Evolutionary conservation across 35 echinoderm and acorn worm species (phyloP), one percentile per base, ranked within the genome.

Genomic region (Ophioderma brevispina): DNA sequence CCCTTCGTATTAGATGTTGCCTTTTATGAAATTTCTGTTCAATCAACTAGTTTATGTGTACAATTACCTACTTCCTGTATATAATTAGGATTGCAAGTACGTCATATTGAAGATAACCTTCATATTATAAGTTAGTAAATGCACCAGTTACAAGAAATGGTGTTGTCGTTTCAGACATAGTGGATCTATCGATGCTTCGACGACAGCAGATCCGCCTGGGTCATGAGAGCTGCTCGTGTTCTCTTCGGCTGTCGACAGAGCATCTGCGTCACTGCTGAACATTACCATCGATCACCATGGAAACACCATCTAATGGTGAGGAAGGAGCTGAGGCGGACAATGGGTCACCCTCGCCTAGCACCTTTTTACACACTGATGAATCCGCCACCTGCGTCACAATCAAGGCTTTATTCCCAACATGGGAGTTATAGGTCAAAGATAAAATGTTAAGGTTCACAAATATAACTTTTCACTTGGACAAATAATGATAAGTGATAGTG

Each of bases 381-480:
- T 41, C 87, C 94, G 21, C 93, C 97, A 81, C 95, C 91, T 11
- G 82, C 93, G 85, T 94, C 97, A 87, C 91, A 19, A 95, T 99
- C 87, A 99, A 99, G 39, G 97, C 97, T 13, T 39, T 99, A 55
- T 99, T 99, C 76, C 85, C 76, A 25, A 99, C 87, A 64, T 50
- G 78, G 32, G 97, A 99, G 55, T 76, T 99, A 25, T 87, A 99
- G 91, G 97, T 99, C n/a, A n/a, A n/a, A n/a, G n/a, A n/a, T n/a
- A n/a, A n/a, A n/a, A n/a, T n/a, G n/a, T n/a, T n/a, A n/a, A n/a
- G n/a, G n/a, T n/a, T n/a, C n/a, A n/a, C n/a, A n/a, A n/a, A n/a
- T n/a, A n/a, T n/a, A n/a, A n/a, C n/a, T n/a, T n/a, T n/a, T n/a
- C n/a, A n/a, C n/a, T n/a, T n/a, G n/a, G n/a, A n/a, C n/a, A n/a